These are phyloP conservation scores for Ptilonorhynchus violaceus DNA, from an alignment of 2,113 vertebrate genomes.

Conservation along the genomic window DNA sequence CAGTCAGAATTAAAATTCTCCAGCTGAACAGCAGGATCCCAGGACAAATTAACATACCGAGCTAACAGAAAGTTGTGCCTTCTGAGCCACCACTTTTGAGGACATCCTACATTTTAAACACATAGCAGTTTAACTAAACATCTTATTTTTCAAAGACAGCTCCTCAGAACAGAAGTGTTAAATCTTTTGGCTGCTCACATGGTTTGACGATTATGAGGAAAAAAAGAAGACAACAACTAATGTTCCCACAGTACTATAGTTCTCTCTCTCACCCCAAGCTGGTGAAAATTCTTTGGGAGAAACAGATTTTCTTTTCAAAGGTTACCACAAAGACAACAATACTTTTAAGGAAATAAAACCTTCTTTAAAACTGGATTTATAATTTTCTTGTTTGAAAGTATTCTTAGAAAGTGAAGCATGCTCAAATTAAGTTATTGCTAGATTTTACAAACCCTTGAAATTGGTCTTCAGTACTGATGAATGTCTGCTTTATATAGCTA, in stretches of 20 bases:
- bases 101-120: neutral
- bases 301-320: neutral
- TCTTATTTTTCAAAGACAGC: neutral
- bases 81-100: neutral
- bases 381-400: neutral
- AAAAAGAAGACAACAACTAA: neutral
- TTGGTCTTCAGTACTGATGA: neutral
- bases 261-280: neutral
- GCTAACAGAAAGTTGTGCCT: neutral
- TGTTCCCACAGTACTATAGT: neutral
- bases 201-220: accelerated
- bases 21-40: neutral
- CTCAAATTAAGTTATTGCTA: neutral
- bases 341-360: neutral
- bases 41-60: neutral
- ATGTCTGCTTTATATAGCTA: neutral
- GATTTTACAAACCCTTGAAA: neutral
- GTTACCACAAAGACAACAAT: neutral
- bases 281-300: neutral
- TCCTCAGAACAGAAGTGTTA: neutral
- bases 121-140: neutral
- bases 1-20: neutral
- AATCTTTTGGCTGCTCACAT: neutral
- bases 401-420: neutral
- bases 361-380: neutral